Evolutionary conservation across 2,797 vertebrate species (phyloP), one percentile per base, ranked within the genome.

Genomic region (Corythornis leucogaster): DNA sequence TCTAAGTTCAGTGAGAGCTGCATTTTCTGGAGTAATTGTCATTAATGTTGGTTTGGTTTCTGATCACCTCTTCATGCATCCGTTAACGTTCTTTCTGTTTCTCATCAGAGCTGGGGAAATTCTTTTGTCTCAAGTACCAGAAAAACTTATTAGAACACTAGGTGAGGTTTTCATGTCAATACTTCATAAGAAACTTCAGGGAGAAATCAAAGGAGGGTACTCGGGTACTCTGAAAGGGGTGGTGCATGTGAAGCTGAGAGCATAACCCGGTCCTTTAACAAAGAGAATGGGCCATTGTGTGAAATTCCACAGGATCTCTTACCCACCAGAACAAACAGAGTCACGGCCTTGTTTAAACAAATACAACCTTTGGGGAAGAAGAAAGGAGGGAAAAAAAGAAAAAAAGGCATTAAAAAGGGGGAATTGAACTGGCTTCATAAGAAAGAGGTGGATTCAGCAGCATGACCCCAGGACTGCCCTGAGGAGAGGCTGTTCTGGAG

Each of bases 391-490:
- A 40, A 38, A 38, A 40, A 38, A 4, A 3, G 17, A 26, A 1
- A 3, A 19, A 22, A 31, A 1, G 2, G 14, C 14, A 9, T 21
- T 30, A 18, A 20, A 10, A 1, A 2, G 42, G 50, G 51, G 26
- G 42, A 58, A 54, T 8, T 54, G 63, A 16, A 64, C 26, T 20
- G 76, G 31, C 30, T 21, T n/a, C 2, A 3, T 22, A 31, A 64
- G 57, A 2, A 19, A 6, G 61, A 38, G 61, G 30, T 12, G 2
- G 57, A 10, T 35, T 25, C 20, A 3, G 18, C 6, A 14, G 42
- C 0, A 5, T 7, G 33, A 9, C 40, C 26, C 19, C 38, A 3
- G 19, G 54, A 1, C 15, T 12, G 25, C 11, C 38, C 7, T 15
- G n/a, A 46, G 25, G 35, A 2, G 1, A 2, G 4, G 9, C 24